These are phyloP conservation scores for Chironomus riparius DNA, from an alignment of 2,888 invertebrate genomes.

Conservation along the genomic window DNA sequence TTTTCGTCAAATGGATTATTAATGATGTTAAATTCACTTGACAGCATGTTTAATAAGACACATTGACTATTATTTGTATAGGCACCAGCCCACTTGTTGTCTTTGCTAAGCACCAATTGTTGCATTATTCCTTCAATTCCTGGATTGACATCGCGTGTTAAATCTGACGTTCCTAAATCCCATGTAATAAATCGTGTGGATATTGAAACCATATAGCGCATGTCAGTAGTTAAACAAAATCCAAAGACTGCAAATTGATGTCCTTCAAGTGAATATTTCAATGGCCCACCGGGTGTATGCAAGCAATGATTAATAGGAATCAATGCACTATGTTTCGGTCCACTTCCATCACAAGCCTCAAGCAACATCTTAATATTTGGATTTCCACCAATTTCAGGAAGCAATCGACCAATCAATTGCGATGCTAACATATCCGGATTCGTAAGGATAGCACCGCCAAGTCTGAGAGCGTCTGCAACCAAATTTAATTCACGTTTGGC, in stretches of 20 bases:
- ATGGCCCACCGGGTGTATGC: slow-evolving; percentile 96
- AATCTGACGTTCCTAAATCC: slow-evolving; percentile 91
- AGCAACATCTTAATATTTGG: slow-evolving; percentile 78
- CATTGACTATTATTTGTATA: slow-evolving; percentile 89
- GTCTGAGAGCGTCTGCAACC: slow-evolving; percentile 84
- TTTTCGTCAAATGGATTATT: slow-evolving; percentile 72
- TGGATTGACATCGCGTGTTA: slow-evolving; percentile 86
- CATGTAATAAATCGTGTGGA: slow-evolving; percentile 96
- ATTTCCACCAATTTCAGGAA: slow-evolving; percentile 82
- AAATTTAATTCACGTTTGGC: slow-evolving; percentile 69
- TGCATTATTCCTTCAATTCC: slow-evolving; percentile 95
- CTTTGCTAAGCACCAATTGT: slow-evolving; percentile 81
- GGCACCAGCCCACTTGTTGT: slow-evolving; percentile 93
- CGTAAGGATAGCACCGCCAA: slow-evolving; percentile 89
- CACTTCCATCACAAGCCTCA: slow-evolving; percentile 82
- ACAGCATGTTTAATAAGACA: slow-evolving; percentile 74
- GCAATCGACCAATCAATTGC: slow-evolving; percentile 80
- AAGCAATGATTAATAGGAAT: slow-evolving; percentile 91
- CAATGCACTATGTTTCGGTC: slow-evolving; percentile 80
- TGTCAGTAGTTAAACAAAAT: slow-evolving; percentile 80
- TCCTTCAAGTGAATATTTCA: slow-evolving; percentile 96
- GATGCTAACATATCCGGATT: slow-evolving; percentile 94
- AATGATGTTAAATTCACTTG: slow-evolving; percentile 83
- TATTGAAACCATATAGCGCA: slow-evolving; percentile 88
- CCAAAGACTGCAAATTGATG: slow-evolving; percentile 97